These are phyloP conservation scores for Xylophagus ater DNA, from an alignment of 2,888 invertebrate genomes.

Conservation along the genomic window DNA sequence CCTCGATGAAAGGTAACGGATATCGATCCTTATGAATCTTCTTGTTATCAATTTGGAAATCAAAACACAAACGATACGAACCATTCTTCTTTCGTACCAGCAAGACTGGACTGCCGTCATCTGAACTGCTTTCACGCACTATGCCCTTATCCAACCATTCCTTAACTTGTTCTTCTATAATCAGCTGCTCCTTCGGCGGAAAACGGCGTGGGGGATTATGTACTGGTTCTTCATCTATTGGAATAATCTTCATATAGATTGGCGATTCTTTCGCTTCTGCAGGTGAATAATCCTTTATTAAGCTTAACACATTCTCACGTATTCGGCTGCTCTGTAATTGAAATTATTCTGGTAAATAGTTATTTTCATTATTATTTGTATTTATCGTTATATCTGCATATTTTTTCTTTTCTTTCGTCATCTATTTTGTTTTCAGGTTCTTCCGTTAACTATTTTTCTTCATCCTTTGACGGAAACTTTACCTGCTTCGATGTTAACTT, in stretches of 20 bases:
- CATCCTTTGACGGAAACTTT: too few species aligned
- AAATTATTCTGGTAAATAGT: too few species aligned
- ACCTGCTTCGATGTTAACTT: too few species aligned
- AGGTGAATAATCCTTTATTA: not conserved
- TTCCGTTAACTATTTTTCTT: too few species aligned
- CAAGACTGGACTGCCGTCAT: constrained; percentile 20
- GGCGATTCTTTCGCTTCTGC: not conserved
- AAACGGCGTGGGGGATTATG: constrained; percentile 21
- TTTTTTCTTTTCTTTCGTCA: too few species aligned
- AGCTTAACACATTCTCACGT: too few species aligned
- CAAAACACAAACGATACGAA: constrained; percentile 1
- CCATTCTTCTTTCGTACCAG: constrained; percentile 17
- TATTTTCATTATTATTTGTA: too few species aligned
- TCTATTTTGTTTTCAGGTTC: too few species aligned
- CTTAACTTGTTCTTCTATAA: constrained; percentile 22
- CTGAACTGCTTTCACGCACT: constrained; percentile 22
- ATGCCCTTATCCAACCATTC: constrained; percentile 24
- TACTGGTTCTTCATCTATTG: constrained; percentile 25
- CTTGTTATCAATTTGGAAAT: not conserved
- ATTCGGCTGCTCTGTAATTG: too few species aligned
- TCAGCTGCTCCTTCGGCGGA: constrained; percentile 18
- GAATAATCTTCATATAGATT: constrained; percentile 19
- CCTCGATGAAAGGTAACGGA: too few species aligned
- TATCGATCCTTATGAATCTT: too few species aligned
- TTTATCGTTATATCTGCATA: too few species aligned